phyloP scores from a whole-genome alignment of 2,888 invertebrate genomes.

The Lepidonotus clava region DNA sequence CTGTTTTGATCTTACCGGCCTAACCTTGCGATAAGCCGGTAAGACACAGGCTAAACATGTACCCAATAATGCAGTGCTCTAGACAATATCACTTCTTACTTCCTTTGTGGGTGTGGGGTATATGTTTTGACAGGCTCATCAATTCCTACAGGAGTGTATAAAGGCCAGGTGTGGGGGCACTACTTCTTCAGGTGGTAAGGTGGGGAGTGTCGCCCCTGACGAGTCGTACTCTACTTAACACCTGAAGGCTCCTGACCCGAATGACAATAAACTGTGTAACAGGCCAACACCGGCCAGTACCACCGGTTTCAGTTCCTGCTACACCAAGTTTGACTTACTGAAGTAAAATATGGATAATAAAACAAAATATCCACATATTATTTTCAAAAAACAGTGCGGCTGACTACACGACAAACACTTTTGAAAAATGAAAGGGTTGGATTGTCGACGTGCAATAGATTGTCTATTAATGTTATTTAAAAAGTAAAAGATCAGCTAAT shows the following conservation, averaged over 20 bases:
- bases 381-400: too few species aligned
- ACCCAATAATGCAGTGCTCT: background rate
- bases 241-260: conserved; percentile 7
- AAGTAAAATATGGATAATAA: too few species aligned
- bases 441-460: too few species aligned
- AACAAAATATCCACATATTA: too few species aligned
- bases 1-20: background rate
- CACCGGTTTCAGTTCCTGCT: too few species aligned
- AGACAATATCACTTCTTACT: background rate
- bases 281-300: background rate
- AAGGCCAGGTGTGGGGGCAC: background rate
- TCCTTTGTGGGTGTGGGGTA: background rate
- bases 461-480: too few species aligned
- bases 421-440: too few species aligned
- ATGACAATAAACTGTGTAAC: background rate
- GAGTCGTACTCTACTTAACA: background rate
- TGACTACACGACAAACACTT: too few species aligned
- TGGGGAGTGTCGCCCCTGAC: background rate
- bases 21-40: too few species aligned
- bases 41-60: too few species aligned
- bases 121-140: background rate
- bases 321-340: too few species aligned
- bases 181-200: background rate
- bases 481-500: too few species aligned
- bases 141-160: background rate